Evolutionary conservation across 2,797 vertebrate genomes (phyloP).

Genomic region (Alectoris magna): DNA sequence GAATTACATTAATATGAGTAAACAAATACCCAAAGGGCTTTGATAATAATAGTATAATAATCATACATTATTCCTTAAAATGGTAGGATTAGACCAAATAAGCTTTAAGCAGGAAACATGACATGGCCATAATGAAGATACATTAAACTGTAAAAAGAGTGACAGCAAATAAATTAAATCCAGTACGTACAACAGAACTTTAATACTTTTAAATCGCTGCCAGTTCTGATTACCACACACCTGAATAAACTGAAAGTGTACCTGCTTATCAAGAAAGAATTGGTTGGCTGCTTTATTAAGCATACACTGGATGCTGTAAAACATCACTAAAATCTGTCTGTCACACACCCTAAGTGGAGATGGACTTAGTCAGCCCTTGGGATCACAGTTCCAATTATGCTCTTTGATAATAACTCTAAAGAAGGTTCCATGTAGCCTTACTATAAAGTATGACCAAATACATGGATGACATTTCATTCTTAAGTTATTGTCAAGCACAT

Average conservation of each 20-base stretch:
- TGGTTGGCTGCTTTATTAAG: background rate
- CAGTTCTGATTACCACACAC: background rate
- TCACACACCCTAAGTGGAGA: background rate
- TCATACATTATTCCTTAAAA: background rate
- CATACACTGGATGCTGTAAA: background rate
- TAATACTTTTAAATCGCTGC: background rate
- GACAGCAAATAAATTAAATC: constrained; percentile 31
- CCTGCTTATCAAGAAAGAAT: background rate
- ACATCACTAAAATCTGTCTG: background rate
- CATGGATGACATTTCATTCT: background rate
- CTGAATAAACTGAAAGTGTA: constrained; percentile 14
- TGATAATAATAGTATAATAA: background rate
- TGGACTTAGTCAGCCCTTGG: background rate
- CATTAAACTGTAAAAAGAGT: constrained; percentile 3
- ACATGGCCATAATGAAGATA: constrained; percentile 3
- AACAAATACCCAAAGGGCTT: background rate
- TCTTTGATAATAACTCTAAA: background rate
- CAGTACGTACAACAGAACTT: background rate
- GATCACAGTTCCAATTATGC: background rate
- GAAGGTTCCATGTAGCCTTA: background rate
- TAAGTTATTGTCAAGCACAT: background rate
- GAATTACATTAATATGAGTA: background rate
- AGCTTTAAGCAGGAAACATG: constrained; percentile 7
- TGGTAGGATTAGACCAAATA: background rate
- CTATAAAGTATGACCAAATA: background rate